These are phyloP conservation scores for Drosophila insularis DNA, from an alignment of 1,140 invertebrate genomes.

Conservation along the genomic window DNA sequence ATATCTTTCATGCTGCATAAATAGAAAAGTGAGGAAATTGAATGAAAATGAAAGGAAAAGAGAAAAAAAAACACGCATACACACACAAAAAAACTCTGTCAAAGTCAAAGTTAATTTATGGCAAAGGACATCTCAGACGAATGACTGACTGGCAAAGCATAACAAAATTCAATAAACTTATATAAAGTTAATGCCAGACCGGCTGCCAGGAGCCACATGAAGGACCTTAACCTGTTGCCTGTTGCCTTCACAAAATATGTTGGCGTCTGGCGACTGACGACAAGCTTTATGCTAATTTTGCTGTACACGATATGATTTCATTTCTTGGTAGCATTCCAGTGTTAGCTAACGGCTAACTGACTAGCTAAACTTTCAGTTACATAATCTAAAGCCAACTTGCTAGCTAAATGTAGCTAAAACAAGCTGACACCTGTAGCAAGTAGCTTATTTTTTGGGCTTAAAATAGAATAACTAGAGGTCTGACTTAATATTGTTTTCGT, in stretches of 20 bases:
- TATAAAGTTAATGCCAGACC: slow-evolving; percentile 61
- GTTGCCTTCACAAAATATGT: background rate
- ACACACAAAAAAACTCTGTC: background rate
- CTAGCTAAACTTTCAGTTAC: too few relatives aligned
- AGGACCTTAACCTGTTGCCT: slow-evolving; percentile 30
- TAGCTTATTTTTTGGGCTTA: too few relatives aligned
- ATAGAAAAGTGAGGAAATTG: background rate
- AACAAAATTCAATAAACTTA: slow-evolving; percentile 65
- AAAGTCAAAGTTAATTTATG: slow-evolving; percentile 68
- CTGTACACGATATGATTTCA: too few relatives aligned
- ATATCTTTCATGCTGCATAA: slow-evolving; percentile 49
- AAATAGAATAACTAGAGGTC: too few relatives aligned
- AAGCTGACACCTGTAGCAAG: too few relatives aligned
- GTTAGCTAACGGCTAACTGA: too few relatives aligned
- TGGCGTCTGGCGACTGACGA: too few relatives aligned
- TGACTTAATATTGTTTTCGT: too few relatives aligned
- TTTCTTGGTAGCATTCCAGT: too few relatives aligned
- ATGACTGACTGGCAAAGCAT: slow-evolving; percentile 9
- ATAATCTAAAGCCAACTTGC: too few relatives aligned
- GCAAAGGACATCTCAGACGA: background rate
- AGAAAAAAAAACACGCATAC: background rate
- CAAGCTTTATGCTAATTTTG: too few relatives aligned
- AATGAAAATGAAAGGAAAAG: background rate
- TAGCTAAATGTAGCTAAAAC: too few relatives aligned
- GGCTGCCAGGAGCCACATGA: slow-evolving; percentile 40